Percentiles rank a stretch among this genome's conserved stretches.
phyloP scores from a whole-genome alignment of 64 coral and sea anemone genomes.

The Stichodactyla mertensii region DNA sequence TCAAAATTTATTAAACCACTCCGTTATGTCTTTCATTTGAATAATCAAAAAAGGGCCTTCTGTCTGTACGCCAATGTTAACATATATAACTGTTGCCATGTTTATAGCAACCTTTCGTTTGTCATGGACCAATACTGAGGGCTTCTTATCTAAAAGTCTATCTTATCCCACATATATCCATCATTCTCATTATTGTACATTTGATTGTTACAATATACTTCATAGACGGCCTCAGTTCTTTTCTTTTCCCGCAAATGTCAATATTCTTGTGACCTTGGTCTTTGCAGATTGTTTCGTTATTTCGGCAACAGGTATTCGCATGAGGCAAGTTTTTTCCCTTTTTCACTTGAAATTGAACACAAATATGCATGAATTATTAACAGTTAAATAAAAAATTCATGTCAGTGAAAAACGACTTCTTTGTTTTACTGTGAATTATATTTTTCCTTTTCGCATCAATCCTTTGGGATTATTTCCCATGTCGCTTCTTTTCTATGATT shows the following conservation, averaged over 20 bases:
- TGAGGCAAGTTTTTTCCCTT: too few species aligned
- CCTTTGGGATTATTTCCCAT: not conserved
- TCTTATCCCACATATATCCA: not conserved
- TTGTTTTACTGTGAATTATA: not conserved
- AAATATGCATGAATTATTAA: too few species aligned
- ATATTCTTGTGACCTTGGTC: too few species aligned
- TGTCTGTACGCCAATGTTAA: not conserved
- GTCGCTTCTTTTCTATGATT: not conserved
- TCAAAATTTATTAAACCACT: not conserved
- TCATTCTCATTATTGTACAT: not conserved
- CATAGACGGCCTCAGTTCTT: not conserved
- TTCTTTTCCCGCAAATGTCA: not conserved
- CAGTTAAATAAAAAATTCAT: too few species aligned
- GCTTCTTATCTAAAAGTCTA: not conserved
- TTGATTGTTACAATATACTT: not conserved
- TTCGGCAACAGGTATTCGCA: too few species aligned
- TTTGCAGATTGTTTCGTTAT: too few species aligned
- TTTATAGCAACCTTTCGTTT: not conserved
- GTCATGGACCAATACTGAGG: not conserved
- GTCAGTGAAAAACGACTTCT: not conserved
- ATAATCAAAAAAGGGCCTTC: not conserved
- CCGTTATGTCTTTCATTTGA: not conserved
- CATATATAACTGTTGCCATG: not conserved
- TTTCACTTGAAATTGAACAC: too few species aligned
- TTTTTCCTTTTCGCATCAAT: not conserved